phyloP scores from a whole-genome alignment of 2,113 vertebrate genomes.

The Ranitomeya imitator region DNA sequence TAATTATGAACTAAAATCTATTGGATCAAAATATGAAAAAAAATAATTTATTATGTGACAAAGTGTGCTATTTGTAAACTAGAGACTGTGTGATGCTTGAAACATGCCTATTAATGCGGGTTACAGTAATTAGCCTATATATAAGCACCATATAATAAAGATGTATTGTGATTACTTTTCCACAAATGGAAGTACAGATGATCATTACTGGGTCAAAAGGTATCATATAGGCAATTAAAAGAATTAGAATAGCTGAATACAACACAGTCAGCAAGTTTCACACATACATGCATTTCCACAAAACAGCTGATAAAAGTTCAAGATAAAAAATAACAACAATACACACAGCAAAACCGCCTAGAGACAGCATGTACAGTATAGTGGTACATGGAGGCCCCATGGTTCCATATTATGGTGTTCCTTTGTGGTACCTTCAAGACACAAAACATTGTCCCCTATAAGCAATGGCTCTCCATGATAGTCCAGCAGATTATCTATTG shows the following conservation, averaged over 20 bases:
- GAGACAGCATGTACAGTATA: neutral
- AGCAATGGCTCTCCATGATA: neutral
- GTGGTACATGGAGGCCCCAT: neutral
- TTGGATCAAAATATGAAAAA: neutral
- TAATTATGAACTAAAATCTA: neutral
- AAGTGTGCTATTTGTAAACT: neutral
- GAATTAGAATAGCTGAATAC: neutral
- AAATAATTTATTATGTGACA: neutral
- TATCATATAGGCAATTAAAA: constrained; percentile 1
- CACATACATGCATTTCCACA: neutral
- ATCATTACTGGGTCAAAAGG: constrained; percentile 13
- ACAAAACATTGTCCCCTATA: neutral
- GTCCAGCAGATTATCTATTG: neutral
- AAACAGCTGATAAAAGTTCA: neutral
- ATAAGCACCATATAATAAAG: neutral
- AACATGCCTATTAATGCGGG: neutral
- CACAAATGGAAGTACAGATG: neutral
- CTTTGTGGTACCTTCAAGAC: neutral
- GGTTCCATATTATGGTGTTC: neutral
- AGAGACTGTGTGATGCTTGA: neutral
- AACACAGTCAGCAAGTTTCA: neutral
- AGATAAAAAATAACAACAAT: neutral
- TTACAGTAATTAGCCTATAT: neutral
- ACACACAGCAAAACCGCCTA: neutral
- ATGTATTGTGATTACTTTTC: constrained; percentile 13